A percentile compares a stretch with the other conserved stretches of the same genome.
Evolutionary conservation across 1,140 invertebrate species (phyloP).

Genomic region (Hermetia illucens): DNA sequence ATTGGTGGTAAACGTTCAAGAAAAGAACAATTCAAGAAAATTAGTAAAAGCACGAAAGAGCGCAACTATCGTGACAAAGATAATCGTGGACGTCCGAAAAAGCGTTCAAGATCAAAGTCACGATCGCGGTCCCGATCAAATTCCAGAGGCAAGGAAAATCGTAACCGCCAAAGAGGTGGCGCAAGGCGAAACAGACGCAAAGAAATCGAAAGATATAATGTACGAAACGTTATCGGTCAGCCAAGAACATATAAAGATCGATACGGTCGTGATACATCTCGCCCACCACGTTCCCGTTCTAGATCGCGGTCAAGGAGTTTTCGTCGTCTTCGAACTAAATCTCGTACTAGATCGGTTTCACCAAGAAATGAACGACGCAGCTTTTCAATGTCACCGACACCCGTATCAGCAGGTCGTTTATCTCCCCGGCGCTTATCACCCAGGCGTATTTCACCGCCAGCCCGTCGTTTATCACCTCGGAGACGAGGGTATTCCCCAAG

Average conservation of each 20-base stretch:
- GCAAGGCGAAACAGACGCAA: constrained; percentile 34
- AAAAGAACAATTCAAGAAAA: constrained; percentile 58
- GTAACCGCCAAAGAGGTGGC: not conserved
- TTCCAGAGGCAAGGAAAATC: constrained; percentile 1
- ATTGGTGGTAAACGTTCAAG: constrained; percentile 25
- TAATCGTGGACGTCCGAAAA: constrained; percentile 9
- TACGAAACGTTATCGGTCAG: constrained; percentile 58
- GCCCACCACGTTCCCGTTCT: constrained; percentile 22
- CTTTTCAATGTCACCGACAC: constrained; percentile 4
- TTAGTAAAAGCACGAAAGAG: constrained; percentile 64
- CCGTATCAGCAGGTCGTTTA: constrained; percentile 6
- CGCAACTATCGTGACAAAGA: constrained; percentile 57
- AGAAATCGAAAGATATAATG: constrained; percentile 68
- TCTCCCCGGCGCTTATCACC: constrained; percentile 1
- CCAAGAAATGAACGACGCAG: constrained; percentile 2
- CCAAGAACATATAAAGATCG: constrained; percentile 52
- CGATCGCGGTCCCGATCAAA: not conserved
- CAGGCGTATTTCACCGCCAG: not conserved
- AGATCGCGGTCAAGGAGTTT: constrained; percentile 16
- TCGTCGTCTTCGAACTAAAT: constrained; percentile 13
- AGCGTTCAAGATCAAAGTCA: not conserved
- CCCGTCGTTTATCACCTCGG: constrained; percentile 1
- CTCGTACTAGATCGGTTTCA: constrained; percentile 9
- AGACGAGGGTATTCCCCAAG: constrained; percentile 3
- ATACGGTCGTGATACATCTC: constrained; percentile 57